Conservation (phyloP, 2,113 vertebrate genomes). For the Emydocephalus ijimae region DNA sequence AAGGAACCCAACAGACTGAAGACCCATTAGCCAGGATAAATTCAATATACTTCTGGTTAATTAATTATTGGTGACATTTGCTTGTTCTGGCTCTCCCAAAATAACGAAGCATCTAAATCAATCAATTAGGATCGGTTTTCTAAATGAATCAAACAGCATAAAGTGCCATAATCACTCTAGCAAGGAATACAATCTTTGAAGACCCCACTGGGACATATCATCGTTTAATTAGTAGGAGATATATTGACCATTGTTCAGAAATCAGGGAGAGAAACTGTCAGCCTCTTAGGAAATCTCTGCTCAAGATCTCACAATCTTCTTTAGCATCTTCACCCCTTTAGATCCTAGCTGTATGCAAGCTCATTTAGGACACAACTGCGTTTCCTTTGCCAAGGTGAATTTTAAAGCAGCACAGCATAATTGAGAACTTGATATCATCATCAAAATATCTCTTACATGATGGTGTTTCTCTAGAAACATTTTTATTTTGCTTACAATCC, state of each 20-base stretch:
- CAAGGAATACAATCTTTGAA: neutral
- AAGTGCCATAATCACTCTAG: neutral
- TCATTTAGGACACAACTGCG: neutral
- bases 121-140: neutral
- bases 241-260: neutral
- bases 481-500: neutral
- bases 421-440: neutral
- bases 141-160: neutral
- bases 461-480: neutral
- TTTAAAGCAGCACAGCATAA: neutral
- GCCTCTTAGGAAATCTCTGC: neutral
- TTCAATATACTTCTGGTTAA: neutral
- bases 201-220: neutral
- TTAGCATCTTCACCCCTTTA: neutral
- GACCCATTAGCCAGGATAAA: neutral
- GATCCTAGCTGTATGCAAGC: neutral
- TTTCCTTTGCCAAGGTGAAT: neutral
- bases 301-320: neutral
- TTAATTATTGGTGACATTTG: neutral
- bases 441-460: neutral
- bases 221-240: neutral
- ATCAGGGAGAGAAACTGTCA: neutral
- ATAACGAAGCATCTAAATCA: neutral
- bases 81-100: neutral
- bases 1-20: neutral